Conservation (phyloP, 2,888 invertebrate genomes). For the Callosobruchus maculatus region DNA sequence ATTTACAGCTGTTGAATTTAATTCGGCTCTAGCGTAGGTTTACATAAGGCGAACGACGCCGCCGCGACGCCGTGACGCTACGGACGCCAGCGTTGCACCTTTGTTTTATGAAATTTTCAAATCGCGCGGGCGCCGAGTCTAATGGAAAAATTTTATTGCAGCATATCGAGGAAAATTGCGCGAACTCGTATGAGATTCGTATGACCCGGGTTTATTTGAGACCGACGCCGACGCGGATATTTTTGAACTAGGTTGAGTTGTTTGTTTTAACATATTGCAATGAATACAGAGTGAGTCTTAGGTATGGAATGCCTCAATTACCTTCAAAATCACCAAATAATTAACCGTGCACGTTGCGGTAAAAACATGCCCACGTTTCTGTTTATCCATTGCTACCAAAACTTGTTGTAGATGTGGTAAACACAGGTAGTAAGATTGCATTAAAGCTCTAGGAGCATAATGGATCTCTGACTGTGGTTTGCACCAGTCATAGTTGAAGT, state of each 20-base stretch:
- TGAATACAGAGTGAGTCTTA: too few species aligned
- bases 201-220: neutral
- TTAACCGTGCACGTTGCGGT: too few species aligned
- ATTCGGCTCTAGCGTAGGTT: constrained; percentile 6
- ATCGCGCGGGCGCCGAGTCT: neutral
- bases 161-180: neutral
- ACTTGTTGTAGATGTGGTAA: too few species aligned
- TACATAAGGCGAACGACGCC: neutral
- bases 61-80: neutral
- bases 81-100: neutral
- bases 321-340: too few species aligned
- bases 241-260: neutral
- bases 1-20: constrained; percentile 24
- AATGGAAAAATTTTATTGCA: neutral
- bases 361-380: too few species aligned
- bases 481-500: too few species aligned
- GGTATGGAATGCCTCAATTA: too few species aligned
- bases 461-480: too few species aligned
- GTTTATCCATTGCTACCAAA: too few species aligned
- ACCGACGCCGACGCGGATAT: neutral
- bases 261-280: too few species aligned
- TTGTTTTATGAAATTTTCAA: neutral
- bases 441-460: too few species aligned
- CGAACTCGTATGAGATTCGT: neutral
- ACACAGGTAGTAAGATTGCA: too few species aligned